Evolutionary conservation across 2,888 invertebrate genomes (phyloP).

Genomic region (Heliconius ethilla): DNA sequence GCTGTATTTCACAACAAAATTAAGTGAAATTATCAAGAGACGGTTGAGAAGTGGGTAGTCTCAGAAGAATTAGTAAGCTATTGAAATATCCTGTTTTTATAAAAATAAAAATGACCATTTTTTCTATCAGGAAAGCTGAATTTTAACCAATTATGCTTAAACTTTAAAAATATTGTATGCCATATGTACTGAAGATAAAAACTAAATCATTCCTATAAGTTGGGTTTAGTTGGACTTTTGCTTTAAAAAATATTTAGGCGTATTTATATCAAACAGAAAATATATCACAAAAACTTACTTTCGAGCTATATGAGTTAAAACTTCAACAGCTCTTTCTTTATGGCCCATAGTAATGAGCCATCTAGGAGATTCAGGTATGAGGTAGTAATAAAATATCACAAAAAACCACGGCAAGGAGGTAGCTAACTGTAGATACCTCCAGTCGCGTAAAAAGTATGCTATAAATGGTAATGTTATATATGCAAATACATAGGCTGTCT

Average conservation of each 20-base stretch:
- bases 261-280: background rate
- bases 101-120: background rate
- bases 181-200: background rate
- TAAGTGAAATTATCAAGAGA: background rate
- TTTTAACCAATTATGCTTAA: background rate
- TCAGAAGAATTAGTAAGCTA: background rate
- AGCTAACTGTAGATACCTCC: constrained; percentile 82
- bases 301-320: constrained; percentile 85
- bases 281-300: constrained; percentile 51
- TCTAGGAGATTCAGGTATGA: constrained; percentile 90
- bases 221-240: background rate
- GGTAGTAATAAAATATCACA: constrained; percentile 84
- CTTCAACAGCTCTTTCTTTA: constrained; percentile 81
- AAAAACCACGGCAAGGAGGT: constrained; percentile 79
- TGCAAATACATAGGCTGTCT: constrained; percentile 79
- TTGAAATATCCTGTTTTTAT: background rate
- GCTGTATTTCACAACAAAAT: too few relatives aligned
- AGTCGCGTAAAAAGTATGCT: constrained; percentile 82
- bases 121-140: background rate
- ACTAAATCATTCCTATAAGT: background rate
- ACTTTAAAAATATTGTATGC: background rate
- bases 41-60: background rate
- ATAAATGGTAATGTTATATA: constrained; percentile 80
- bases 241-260: background rate
- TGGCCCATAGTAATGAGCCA: constrained; percentile 88